Percentiles rank a stretch among this genome's conserved stretches.
phyloP scores from a whole-genome alignment of 2,797 vertebrate genomes.

The Gambelia wislizenii region DNA sequence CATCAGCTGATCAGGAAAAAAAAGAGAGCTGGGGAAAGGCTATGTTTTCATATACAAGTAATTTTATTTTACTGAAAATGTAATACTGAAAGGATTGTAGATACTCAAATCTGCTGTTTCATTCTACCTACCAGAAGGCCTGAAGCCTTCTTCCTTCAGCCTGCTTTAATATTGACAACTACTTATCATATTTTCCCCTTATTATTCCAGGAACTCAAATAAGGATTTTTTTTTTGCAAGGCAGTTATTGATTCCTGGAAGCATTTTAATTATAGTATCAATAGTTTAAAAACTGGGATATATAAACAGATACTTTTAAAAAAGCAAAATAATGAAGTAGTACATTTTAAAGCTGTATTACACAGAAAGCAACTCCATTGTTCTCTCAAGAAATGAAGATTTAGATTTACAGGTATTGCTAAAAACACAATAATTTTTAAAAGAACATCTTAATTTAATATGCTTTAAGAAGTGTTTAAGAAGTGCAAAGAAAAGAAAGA shows the following conservation, averaged over 20 bases:
- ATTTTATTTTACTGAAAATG: slow-evolving; percentile 91
- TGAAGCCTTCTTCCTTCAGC: slow-evolving; percentile 88
- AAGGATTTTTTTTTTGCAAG: slow-evolving; percentile 66
- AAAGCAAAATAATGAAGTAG: slow-evolving; percentile 55
- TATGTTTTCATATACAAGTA: slow-evolving; percentile 99
- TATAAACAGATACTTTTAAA: slow-evolving; percentile 60
- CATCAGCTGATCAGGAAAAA: slow-evolving; percentile 99
- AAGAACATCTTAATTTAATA: slow-evolving; percentile 9
- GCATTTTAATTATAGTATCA: slow-evolving; percentile 66
- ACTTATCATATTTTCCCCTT: slow-evolving; percentile 85
- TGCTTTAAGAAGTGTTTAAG: slow-evolving; percentile 60
- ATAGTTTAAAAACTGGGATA: slow-evolving; percentile 51
- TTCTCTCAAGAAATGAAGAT: slow-evolving; percentile 47
- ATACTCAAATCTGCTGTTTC: slow-evolving; percentile 92
- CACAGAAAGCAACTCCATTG: slow-evolving; percentile 45
- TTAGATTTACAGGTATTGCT: slow-evolving; percentile 51
- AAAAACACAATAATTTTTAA: background rate
- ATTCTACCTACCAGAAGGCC: slow-evolving; percentile 93
- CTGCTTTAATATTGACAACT: slow-evolving; percentile 95
- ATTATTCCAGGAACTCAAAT: slow-evolving; percentile 79
- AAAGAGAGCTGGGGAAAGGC: slow-evolving; percentile 95
- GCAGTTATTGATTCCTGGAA: slow-evolving; percentile 65
- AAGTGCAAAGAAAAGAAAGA: slow-evolving; percentile 31
- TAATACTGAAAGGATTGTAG: slow-evolving; percentile 89
- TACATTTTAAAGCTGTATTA: slow-evolving; percentile 67